Conservation (phyloP, 2,797 vertebrate species). For the Myotis vivesi region DNA sequence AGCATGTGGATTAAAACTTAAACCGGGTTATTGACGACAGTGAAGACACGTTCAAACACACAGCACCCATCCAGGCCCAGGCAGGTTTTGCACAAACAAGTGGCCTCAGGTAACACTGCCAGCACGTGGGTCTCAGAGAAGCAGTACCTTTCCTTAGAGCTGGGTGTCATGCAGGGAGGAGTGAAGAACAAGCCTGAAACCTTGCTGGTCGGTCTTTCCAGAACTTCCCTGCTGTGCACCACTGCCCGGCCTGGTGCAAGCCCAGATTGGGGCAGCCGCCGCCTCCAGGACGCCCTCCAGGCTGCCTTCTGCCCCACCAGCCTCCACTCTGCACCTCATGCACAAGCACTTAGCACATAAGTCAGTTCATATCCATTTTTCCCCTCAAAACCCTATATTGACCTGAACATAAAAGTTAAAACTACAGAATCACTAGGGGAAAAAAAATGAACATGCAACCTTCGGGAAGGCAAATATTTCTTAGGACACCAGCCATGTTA, state of each 20-base stretch:
- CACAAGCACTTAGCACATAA: fast-evolving
- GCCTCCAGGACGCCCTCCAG: fast-evolving
- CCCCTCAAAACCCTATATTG: background rate
- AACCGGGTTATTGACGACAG: background rate
- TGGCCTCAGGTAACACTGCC: background rate
- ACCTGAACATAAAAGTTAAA: background rate
- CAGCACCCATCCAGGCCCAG: background rate
- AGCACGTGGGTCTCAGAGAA: background rate
- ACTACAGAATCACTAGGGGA: background rate
- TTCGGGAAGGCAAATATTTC: background rate
- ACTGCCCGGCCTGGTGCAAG: background rate
- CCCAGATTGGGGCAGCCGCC: background rate
- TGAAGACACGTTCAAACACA: background rate
- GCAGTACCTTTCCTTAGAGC: background rate
- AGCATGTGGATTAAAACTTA: conserved; percentile 18
- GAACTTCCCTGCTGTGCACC: fast-evolving
- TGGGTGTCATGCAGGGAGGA: background rate
- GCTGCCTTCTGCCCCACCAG: background rate
- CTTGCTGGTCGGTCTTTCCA: background rate
- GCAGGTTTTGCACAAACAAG: background rate
- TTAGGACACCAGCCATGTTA: background rate
- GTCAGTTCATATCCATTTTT: background rate
- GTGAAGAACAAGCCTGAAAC: background rate
- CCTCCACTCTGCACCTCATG: background rate
- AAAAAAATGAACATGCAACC: too few relatives aligned